A percentile compares a stretch with the other conserved stretches of the same genome.
These are phyloP conservation scores for Noctilio leporinus DNA, from an alignment of 2,113 vertebrate species.

Conservation along the genomic window DNA sequence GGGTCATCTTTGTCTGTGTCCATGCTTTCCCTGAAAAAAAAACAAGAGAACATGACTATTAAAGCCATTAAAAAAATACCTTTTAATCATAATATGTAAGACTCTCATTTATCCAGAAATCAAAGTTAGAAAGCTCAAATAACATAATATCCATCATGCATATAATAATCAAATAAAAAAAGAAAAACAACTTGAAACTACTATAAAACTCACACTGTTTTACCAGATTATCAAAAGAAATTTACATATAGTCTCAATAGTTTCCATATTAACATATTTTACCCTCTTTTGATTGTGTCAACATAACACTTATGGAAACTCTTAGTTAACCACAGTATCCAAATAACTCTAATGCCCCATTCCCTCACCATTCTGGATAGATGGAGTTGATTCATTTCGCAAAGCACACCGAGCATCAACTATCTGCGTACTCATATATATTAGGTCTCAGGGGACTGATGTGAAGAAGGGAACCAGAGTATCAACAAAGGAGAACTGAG, in stretches of 20 bases:
- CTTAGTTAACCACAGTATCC: background rate
- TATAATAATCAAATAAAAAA: background rate
- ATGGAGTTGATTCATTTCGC: constrained; percentile 16
- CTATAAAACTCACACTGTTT: background rate
- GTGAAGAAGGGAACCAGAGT: background rate
- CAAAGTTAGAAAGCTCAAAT: background rate
- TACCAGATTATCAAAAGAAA: background rate
- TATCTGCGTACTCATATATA: background rate
- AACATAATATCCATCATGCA: background rate
- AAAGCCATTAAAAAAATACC: background rate
- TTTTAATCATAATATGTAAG: background rate
- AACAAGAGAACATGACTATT: constrained; percentile 65
- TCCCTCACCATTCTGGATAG: constrained; percentile 46
- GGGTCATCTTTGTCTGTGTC: constrained; percentile 97
- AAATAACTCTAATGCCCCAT: background rate
- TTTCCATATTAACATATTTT: background rate
- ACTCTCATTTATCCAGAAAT: constrained; percentile 60
- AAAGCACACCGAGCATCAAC: constrained; percentile 3
- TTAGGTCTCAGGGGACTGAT: background rate
- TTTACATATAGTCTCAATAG: background rate
- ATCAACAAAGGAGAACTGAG: background rate
- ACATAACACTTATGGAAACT: background rate
- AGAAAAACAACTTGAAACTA: background rate
- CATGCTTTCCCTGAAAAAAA: constrained; percentile 89
- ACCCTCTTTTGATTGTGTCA: background rate